A percentile compares a stretch with the other conserved stretches of the same genome.
Evolutionary conservation across 2,888 invertebrate genomes (phyloP).

Genomic region (Coronaproctus castanopsis): DNA sequence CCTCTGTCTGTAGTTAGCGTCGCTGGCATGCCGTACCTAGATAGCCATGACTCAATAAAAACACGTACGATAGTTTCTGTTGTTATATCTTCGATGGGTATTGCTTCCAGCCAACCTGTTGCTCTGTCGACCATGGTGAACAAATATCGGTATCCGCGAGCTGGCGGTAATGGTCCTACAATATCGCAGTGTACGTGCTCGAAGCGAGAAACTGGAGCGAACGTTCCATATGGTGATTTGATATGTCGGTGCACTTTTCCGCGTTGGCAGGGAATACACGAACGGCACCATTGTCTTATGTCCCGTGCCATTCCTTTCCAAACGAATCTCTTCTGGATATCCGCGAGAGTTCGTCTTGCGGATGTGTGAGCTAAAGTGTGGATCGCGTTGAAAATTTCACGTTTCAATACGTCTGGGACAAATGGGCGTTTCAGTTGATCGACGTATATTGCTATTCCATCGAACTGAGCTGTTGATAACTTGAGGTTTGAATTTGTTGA

Average conservation of each 20-base stretch:
- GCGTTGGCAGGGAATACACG: constrained; percentile 23
- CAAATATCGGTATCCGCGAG: constrained; percentile 22
- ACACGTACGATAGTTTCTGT: constrained; percentile 25
- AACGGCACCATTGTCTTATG: constrained; percentile 21
- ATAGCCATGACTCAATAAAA: constrained; percentile 25
- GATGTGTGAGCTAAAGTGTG: constrained; percentile 11
- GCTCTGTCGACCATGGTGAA: constrained; percentile 24
- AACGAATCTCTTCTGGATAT: constrained; percentile 19
- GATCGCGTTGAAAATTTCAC: constrained; percentile 5
- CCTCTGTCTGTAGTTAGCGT: constrained; percentile 25
- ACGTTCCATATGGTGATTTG: constrained; percentile 16
- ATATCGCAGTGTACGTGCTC: constrained; percentile 28
- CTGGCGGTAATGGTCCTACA: constrained; percentile 26
- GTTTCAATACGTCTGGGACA: constrained; percentile 11
- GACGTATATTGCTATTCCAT: no score
- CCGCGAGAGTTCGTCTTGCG: constrained; percentile 11
- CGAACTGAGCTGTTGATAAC: no score
- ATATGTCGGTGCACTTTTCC: constrained; percentile 22
- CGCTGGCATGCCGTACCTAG: constrained; percentile 26
- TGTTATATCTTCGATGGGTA: constrained; percentile 24
- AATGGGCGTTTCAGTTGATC: constrained; percentile 5
- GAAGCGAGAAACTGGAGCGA: constrained; percentile 23
- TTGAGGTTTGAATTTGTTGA: no score
- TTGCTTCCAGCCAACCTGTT: constrained; percentile 27
- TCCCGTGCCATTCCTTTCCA: constrained; percentile 21